Evolutionary conservation across 2,888 invertebrate genomes (phyloP), one percentile per base, ranked within the genome.

Genomic region (Pyrrhosoma nymphula): DNA sequence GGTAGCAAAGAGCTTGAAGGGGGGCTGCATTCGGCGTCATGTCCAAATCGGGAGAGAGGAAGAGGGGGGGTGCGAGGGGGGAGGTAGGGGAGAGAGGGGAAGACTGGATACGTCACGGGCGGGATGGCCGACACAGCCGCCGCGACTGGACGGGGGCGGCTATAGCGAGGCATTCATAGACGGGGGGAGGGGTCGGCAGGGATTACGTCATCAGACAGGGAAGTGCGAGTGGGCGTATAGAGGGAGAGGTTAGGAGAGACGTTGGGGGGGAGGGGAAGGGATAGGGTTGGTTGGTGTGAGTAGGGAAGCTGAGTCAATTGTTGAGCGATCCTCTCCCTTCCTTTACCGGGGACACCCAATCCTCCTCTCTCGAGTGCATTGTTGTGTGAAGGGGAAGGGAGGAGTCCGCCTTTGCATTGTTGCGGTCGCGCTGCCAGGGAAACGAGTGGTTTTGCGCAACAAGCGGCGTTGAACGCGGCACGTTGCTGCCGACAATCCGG

Each of bases 11-110:
- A n/a, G 8, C 55, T 26, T 26, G 56, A 56, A 26, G n/a, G 55
- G n/a, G 23, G 55, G 47, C 89, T 89, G 89, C 89, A 89, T 89
- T 89, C 91, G 60, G 91, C 91, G 91, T 69, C 63, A 26, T 63
- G 63, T 93, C 93, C 93, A 93, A 93, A 95, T 95, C 56, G 63
- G 95, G 93, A 82, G 60, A 69, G 95, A 47, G 56, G 88, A 23
- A 18, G 88, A 56, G 88, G n/a, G 93, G 16, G 90, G 55, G 95
- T 39, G 88, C 3, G 60, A 8, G 12, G 39, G 55, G 93, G 35
- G 91, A 30, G 60, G 47, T 90, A 89, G 88, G 47, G 88, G 30
- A 60, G 8, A 60, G 60, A 88, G 56, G 55, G 89, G 56, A 18
- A 26, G 88, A 8, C 26, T 47, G 89, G 47, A 93, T 69, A 93